phyloP scores from a whole-genome alignment of 1,140 invertebrate genomes.

The Adoxophyes honmai region DNA sequence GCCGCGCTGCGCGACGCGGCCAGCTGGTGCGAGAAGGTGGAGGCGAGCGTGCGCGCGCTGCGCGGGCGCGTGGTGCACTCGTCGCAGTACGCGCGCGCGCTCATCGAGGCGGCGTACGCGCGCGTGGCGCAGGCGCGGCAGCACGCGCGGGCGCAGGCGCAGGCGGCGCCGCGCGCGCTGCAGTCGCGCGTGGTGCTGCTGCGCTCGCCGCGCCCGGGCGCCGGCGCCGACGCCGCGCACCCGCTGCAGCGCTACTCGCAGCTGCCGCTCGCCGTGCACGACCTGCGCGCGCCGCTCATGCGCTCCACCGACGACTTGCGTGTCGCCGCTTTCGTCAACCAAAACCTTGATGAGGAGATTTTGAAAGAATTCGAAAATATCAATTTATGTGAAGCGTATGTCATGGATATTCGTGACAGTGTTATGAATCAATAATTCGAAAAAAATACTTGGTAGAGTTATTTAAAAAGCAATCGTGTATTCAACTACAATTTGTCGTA shows the following conservation, averaged over 20 bases:
- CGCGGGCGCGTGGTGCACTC: no score
- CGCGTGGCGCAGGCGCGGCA: neutral
- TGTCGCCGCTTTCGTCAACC: conserved; percentile 45
- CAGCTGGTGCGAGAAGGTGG: no score
- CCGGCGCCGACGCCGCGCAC: neutral
- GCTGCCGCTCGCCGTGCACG: no score
- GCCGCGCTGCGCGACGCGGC: neutral
- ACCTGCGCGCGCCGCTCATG: conserved; percentile 30
- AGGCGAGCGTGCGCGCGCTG: no score
- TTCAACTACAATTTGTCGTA: no score
- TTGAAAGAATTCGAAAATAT: conserved; percentile 33
- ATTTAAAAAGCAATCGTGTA: no score
- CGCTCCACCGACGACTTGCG: conserved; percentile 35
- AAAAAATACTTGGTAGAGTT: no score
- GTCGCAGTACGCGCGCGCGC: neutral
- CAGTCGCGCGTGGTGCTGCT: conserved; percentile 14
- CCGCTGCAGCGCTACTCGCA: conserved; percentile 15
- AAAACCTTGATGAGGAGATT: conserved; percentile 33
- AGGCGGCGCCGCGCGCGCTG: no score
- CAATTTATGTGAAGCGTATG: no score
- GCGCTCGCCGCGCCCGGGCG: neutral
- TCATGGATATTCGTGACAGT: no score
- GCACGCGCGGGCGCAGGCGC: neutral
- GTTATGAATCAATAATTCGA: no score
- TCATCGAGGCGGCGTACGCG: neutral